phyloP scores from a whole-genome alignment of 92 coral and sea anemone genomes.

The Blastomussa wellsi region DNA sequence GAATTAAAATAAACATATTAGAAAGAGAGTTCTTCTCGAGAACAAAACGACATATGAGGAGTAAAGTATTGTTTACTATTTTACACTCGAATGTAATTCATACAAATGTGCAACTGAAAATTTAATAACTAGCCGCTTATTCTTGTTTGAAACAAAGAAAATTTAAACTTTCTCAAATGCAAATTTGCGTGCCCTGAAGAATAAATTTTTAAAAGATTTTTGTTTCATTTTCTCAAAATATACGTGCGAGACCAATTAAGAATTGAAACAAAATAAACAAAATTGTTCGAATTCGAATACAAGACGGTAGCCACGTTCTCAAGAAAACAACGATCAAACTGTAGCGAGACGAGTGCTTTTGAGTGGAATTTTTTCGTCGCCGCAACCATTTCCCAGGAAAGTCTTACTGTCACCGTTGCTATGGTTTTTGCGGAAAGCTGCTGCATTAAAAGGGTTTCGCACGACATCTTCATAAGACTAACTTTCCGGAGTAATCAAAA shows the following conservation, averaged over 20 bases:
- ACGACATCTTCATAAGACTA: constrained; percentile 4
- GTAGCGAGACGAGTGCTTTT: not conserved
- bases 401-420: constrained; percentile 8
- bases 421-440: constrained; percentile 17
- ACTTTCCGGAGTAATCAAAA: constrained; percentile 39
- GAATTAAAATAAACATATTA: not conserved
- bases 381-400: constrained; percentile 8
- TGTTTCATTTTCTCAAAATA: not conserved
- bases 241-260: constrained; percentile 2
- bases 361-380: not conserved
- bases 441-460: constrained; percentile 12
- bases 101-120: not conserved
- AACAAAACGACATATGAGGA: not conserved
- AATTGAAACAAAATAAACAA: constrained; percentile 9
- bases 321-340: not conserved
- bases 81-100: not conserved
- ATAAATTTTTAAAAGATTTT: not conserved
- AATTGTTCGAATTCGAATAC: not conserved
- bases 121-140: too few relatives aligned
- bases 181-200: constrained; percentile 7
- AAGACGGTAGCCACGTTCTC: not conserved
- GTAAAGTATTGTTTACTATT: not conserved
- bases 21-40: not conserved
- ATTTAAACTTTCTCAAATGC: constrained; percentile 10
- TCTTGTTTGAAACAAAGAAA: not conserved